Evolutionary conservation across 2,888 invertebrate species (phyloP), one percentile per base, ranked within the genome.

Genomic region (Cephus rjabovi): DNA sequence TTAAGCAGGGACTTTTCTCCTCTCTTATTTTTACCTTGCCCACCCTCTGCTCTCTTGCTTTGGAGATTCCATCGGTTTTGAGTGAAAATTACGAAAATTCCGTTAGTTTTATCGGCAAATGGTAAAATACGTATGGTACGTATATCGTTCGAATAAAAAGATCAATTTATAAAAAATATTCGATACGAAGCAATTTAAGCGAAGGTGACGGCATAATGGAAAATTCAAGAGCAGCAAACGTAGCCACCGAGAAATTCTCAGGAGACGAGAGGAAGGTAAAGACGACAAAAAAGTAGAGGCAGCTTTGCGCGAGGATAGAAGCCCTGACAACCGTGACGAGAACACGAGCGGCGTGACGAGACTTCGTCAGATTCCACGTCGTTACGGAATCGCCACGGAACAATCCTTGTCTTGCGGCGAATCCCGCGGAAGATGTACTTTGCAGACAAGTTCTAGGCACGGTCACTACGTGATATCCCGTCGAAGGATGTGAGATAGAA

Each of bases 341-440:
- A 71, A 71, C 71, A 71, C 71, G 71, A 71, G 71, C 34, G 71
- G 31, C 71, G 71, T 71, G 71, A 71, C 71, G 71, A 31, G 71
- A 71, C 71, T 71, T 71, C 33, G 71, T 71, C 71, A 71, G n/a
- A 71, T 71, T 71, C 71, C 71, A 31, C 71, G 71, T 71, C 71
- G 71, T 71, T 71, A 71, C 71, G 71, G 71, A 34, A 34, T 31
- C 71, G 71, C 15, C 34, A 71, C 3, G 71, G 71, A 34, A 23
- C 31, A 31, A 71, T 71, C 71, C 31, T 31, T 31, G 33, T 71
- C 31, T 23, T 23, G 23, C 56, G 23, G 56, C 23, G 56, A 56
- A 23, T 23, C 23, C 56, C 23, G 56, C 23, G 6, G 56, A 56
- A 40, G 15, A 56, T 56, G 23, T 56, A 56, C 56, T 23, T 56